phyloP scores from a whole-genome alignment of 1,140 invertebrate genomes.

The Andrena cerasifolii region DNA sequence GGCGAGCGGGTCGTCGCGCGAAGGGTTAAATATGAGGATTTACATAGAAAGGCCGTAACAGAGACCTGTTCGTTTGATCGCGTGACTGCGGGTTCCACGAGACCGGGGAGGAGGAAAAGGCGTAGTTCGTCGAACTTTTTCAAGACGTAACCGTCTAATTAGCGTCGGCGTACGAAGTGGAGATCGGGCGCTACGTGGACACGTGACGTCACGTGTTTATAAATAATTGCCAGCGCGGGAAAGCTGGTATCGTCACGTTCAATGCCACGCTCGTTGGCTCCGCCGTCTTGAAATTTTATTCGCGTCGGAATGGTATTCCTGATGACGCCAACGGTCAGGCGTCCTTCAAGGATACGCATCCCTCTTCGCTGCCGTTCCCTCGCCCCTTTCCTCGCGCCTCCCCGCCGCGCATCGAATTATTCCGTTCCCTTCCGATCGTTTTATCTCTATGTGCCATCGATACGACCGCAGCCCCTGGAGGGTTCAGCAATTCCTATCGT shows the following conservation, averaged over 20 bases:
- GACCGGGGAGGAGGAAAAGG: background rate
- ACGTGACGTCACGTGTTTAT: slow-evolving; percentile 60
- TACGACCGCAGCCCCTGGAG: no score
- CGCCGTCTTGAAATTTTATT: slow-evolving; percentile 61
- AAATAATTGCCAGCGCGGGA: slow-evolving; percentile 57
- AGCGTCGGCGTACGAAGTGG: slow-evolving; percentile 36
- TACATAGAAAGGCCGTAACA: slow-evolving; percentile 28
- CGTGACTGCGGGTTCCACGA: background rate
- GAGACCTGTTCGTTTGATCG: background rate
- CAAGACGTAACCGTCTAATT: slow-evolving; percentile 51
- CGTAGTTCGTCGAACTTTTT: slow-evolving; percentile 34
- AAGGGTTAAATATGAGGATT: no score
- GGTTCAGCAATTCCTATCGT: no score
- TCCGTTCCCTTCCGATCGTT: slow-evolving; percentile 37
- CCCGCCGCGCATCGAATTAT: background rate
- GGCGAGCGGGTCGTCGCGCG: no score
- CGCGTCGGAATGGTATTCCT: slow-evolving; percentile 51
- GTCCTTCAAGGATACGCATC: slow-evolving; percentile 56
- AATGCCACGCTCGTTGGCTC: slow-evolving; percentile 51
- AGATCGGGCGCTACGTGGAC: background rate
- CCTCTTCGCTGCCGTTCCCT: no score
- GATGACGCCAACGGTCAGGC: slow-evolving; percentile 54
- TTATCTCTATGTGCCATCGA: background rate
- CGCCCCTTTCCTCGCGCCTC: background rate
- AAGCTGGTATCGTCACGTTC: slow-evolving; percentile 60